These are phyloP conservation scores for Seriola aureovittata DNA, from an alignment of 2,113 vertebrate genomes.

Conservation along the genomic window DNA sequence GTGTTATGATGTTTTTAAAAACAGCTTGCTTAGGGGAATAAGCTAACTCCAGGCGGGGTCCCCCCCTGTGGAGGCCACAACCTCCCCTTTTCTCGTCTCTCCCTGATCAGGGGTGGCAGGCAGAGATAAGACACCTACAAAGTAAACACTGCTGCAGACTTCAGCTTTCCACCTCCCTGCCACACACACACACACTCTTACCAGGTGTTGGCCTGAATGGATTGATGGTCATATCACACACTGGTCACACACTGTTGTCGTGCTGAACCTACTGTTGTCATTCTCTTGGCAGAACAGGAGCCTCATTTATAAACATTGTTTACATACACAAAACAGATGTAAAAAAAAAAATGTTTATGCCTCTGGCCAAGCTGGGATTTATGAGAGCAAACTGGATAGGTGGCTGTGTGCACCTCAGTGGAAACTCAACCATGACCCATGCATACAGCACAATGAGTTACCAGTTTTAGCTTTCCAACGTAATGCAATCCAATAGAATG, in stretches of 20 bases:
- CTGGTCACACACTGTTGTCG: not conserved
- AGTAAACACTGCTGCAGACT: slow-evolving; percentile 38
- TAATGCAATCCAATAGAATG: not conserved
- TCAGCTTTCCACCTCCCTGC: slow-evolving; percentile 2
- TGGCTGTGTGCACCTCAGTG: slow-evolving; percentile 16
- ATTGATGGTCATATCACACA: slow-evolving; percentile 1
- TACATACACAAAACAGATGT: slow-evolving; percentile 30
- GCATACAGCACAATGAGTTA: not conserved
- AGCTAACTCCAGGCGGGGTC: not conserved
- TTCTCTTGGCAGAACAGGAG: slow-evolving; percentile 14
- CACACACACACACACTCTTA: not conserved
- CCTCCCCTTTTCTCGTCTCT: slow-evolving; percentile 15
- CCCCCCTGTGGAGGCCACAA: slow-evolving; percentile 26
- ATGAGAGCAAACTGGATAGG: slow-evolving; percentile 1
- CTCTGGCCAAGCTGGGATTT: slow-evolving; percentile 18
- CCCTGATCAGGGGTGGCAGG: slow-evolving; percentile 22
- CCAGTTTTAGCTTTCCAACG: not conserved
- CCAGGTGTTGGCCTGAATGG: slow-evolving; percentile 14
- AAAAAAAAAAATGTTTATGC: slow-evolving; percentile 25
- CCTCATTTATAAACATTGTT: slow-evolving; percentile 48
- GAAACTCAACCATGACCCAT: not conserved
- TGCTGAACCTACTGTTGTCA: slow-evolving; percentile 27
- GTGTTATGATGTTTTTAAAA: slow-evolving; percentile 28
- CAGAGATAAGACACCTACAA: slow-evolving; percentile 62
- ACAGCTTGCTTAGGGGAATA: slow-evolving; percentile 29